Evolutionary conservation across 2,113 vertebrate species (phyloP).

Genomic region (Notarius lentiginosus): DNA sequence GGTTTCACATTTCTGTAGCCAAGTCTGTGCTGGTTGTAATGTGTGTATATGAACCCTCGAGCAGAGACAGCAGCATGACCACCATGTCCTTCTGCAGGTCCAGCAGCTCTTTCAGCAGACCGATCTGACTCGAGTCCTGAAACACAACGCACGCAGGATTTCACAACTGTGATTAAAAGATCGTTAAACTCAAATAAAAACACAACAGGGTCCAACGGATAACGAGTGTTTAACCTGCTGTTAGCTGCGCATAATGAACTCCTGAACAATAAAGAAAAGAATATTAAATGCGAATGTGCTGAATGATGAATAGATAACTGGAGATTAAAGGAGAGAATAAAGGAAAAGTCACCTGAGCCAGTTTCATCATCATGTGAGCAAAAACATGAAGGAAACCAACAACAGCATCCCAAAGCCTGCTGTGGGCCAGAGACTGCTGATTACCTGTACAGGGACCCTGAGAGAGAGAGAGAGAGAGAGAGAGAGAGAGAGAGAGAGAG

Average conservation of each 20-base stretch:
- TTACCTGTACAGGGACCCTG: constrained; percentile 95
- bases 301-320: not conserved
- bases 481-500: not conserved
- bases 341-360: constrained; percentile 82
- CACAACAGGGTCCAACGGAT: not conserved
- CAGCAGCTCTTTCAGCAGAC: constrained; percentile 89
- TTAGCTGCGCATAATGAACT: not conserved
- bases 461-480: constrained; percentile 4
- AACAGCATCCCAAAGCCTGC: constrained; percentile 93
- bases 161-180: no score
- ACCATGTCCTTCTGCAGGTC: constrained; percentile 98
- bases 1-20: not conserved
- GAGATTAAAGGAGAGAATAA: not conserved
- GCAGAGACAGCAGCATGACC: constrained; percentile 91
- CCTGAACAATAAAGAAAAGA: not conserved
- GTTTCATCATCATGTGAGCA: constrained; percentile 98
- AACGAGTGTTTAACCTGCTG: not conserved
- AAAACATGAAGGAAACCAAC: constrained; percentile 97
- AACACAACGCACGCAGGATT: constrained; percentile 25
- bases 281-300: not conserved
- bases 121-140: constrained; percentile 93
- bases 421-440: constrained; percentile 94
- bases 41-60: constrained; percentile 77
- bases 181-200: not conserved
- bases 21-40: not conserved